phyloP scores from a whole-genome alignment of 2,113 vertebrate species.

The cattle (Bos taurus) region DNA sequence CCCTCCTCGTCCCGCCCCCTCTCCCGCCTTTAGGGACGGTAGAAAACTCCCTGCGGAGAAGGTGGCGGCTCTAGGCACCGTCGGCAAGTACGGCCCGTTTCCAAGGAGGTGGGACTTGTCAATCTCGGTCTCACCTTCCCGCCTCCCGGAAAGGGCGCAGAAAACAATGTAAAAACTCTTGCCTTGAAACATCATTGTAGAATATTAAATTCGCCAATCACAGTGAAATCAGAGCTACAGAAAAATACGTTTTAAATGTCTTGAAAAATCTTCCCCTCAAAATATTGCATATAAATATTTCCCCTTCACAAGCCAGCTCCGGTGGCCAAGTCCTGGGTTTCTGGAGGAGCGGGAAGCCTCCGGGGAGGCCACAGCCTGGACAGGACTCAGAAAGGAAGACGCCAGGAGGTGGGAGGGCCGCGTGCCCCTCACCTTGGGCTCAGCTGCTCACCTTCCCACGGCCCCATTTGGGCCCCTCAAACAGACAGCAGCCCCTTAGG shows the following conservation, averaged over 20 bases:
- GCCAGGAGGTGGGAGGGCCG: neutral
- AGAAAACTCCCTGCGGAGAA: rapidly evolving
- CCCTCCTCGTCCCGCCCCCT: neutral
- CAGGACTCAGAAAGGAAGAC: neutral
- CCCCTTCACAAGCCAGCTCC: neutral
- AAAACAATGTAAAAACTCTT: neutral
- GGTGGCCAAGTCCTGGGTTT: neutral
- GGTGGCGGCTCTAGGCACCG: neutral
- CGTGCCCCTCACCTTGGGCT: neutral
- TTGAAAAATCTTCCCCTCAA: neutral
- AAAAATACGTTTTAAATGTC: conserved; percentile 28
- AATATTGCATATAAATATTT: neutral
- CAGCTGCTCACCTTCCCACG: neutral
- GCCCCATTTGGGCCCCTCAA: neutral
- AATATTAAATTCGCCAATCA: conserved; percentile 1
- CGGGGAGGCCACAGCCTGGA: rapidly evolving
- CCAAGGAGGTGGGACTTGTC: too few species aligned
- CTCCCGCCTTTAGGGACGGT: neutral
- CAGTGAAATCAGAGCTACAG: neutral
- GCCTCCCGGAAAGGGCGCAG: neutral
- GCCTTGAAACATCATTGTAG: neutral
- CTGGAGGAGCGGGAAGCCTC: neutral
- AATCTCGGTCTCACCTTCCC: too few species aligned
- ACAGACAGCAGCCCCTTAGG: neutral
- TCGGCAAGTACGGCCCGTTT: neutral